A percentile compares a stretch with the other conserved stretches of the same genome.
Conservation (phyloP, 2,113 vertebrate genomes). For the Mirza zaza region DNA sequence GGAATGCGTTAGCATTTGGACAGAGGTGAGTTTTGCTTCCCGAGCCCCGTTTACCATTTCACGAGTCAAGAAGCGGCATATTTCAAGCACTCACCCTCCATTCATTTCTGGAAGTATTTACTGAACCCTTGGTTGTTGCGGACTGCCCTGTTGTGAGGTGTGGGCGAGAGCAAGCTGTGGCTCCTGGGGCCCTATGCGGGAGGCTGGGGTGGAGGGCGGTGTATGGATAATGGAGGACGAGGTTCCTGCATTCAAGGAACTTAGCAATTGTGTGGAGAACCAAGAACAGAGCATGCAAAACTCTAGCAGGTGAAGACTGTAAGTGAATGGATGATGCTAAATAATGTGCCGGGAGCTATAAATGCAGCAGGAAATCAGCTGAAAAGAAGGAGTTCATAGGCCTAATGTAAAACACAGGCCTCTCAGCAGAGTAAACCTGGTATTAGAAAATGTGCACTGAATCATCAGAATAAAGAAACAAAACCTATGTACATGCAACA, state of each 20-base stretch:
- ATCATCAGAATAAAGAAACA: background rate
- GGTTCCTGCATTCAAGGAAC: background rate
- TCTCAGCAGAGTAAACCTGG: background rate
- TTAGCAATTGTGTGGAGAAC: fast-evolving
- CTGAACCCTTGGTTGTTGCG: background rate
- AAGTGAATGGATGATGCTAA: background rate
- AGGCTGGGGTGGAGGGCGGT: background rate
- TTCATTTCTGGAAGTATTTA: background rate
- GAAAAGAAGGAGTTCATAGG: background rate
- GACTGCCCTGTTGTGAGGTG: too few relatives aligned
- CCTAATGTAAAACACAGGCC: background rate
- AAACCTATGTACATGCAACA: fast-evolving
- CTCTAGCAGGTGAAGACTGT: background rate
- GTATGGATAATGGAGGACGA: background rate
- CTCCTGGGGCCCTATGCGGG: background rate
- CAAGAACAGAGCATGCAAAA: background rate
- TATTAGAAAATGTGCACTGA: background rate
- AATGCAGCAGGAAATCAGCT: background rate
- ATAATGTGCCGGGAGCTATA: background rate
- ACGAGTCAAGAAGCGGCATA: background rate
- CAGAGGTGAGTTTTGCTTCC: background rate
- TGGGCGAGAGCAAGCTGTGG: background rate
- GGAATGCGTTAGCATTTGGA: background rate
- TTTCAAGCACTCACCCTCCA: background rate
- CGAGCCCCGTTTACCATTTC: background rate